Conservation (phyloP, 2,888 invertebrate species). For the Himalopsyche anomala region DNA sequence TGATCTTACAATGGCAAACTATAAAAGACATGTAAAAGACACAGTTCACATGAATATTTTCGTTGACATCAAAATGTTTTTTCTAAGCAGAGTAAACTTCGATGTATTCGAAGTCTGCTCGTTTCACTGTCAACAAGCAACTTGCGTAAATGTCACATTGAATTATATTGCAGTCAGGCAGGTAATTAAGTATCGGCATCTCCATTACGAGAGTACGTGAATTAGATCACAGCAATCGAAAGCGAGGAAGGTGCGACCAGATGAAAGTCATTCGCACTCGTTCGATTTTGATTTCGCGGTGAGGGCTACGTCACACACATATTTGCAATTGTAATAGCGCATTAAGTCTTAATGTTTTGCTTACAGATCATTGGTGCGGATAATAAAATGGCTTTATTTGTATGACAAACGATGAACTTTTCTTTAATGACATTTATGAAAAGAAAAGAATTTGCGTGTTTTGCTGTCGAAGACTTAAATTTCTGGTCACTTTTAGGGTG, state of each 20-base stretch:
- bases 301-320: neutral
- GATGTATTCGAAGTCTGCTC: neutral
- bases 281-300: neutral
- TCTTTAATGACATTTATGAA: too few relatives aligned
- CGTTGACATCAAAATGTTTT: too few relatives aligned
- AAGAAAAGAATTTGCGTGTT: too few relatives aligned
- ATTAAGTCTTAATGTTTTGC: neutral
- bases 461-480: too few relatives aligned
- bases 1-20: too few relatives aligned
- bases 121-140: neutral
- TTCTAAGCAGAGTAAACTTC: too few relatives aligned
- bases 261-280: conserved; percentile 11
- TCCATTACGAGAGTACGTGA: conserved; percentile 26
- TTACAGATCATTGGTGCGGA: too few relatives aligned
- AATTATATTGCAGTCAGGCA: neutral
- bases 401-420: too few relatives aligned
- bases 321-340: neutral
- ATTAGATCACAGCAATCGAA: conserved; percentile 16
- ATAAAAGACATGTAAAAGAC: too few relatives aligned
- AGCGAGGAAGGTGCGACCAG: conserved; percentile 28
- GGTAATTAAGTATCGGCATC: neutral
- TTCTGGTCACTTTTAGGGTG: too few relatives aligned
- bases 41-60: too few relatives aligned
- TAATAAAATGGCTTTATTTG: too few relatives aligned
- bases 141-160: neutral